phyloP scores from a whole-genome alignment of 1,140 invertebrate genomes.

The Drosophila parvula region DNA sequence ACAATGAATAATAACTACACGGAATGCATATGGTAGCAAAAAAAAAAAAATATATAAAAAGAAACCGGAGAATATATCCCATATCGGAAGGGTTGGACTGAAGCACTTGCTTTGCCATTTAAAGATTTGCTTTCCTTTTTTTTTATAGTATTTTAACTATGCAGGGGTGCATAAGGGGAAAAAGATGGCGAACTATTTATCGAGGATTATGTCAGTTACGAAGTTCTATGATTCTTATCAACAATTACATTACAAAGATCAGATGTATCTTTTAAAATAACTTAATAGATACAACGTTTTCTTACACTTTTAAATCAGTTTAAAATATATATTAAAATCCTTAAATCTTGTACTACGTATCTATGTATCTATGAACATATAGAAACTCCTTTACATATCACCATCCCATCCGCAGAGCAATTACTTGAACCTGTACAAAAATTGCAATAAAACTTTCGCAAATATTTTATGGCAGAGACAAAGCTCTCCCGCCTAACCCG shows the following conservation, averaged over 20 bases:
- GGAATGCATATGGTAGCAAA: constrained; percentile 65
- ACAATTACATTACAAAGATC: no score
- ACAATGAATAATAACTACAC: constrained; percentile 81
- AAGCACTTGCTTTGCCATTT: constrained; percentile 21
- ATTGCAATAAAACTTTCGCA: constrained; percentile 60
- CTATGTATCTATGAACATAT: not conserved
- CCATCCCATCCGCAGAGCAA: constrained; percentile 5
- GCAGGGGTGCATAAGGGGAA: not conserved
- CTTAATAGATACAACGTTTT: no score
- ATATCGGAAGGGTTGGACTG: constrained; percentile 11
- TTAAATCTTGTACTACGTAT: no score
- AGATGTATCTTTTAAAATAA: no score
- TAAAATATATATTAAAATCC: not conserved
- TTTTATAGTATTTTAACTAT: not conserved
- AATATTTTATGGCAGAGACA: constrained; percentile 48
- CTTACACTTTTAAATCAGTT: no score
- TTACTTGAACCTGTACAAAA: constrained; percentile 41
- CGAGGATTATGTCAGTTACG: not conserved
- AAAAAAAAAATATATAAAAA: constrained; percentile 44
- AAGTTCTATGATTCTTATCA: no score
- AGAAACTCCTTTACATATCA: no score
- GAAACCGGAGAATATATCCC: constrained; percentile 11
- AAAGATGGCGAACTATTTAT: not conserved
- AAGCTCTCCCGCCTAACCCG: constrained; percentile 4
- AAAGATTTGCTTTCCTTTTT: constrained; percentile 12